A percentile compares a stretch with the other conserved stretches of the same genome.
Conservation (phyloP, 2,888 invertebrate genomes). For the Poecilobothrus nobilitatus region DNA sequence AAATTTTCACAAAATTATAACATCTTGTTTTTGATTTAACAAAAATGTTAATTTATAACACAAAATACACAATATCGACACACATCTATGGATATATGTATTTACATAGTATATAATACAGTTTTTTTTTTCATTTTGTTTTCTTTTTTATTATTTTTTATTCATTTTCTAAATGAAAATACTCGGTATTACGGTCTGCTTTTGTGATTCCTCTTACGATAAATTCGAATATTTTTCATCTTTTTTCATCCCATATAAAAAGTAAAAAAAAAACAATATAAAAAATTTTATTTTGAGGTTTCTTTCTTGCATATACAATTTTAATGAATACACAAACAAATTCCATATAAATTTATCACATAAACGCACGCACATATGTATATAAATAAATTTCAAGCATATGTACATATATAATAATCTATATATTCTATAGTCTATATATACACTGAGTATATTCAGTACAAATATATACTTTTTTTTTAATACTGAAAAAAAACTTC, state of each 20-base stretch:
- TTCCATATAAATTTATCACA: too few relatives aligned
- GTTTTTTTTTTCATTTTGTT: background rate
- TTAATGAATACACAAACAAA: too few relatives aligned
- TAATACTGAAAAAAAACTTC: background rate
- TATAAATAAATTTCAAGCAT: background rate
- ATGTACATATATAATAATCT: background rate
- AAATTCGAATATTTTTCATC: slow-evolving; percentile 2
- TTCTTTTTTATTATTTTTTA: background rate
- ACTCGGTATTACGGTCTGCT: slow-evolving; percentile 6
- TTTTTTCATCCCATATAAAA: background rate
- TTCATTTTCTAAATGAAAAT: background rate
- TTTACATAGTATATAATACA: background rate
- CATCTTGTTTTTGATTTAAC: background rate
- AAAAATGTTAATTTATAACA: background rate
- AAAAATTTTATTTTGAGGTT: slow-evolving; percentile 1
- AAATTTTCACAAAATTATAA: background rate
- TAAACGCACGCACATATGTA: background rate
- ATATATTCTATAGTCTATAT: background rate
- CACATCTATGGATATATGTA: background rate
- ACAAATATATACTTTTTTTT: background rate
- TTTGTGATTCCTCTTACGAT: slow-evolving; percentile 6
- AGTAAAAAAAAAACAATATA: background rate
- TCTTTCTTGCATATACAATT: background rate
- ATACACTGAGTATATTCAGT: background rate
- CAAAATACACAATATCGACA: background rate